Conservation (phyloP, 2,888 invertebrate species). For the Unio delphinus region DNA sequence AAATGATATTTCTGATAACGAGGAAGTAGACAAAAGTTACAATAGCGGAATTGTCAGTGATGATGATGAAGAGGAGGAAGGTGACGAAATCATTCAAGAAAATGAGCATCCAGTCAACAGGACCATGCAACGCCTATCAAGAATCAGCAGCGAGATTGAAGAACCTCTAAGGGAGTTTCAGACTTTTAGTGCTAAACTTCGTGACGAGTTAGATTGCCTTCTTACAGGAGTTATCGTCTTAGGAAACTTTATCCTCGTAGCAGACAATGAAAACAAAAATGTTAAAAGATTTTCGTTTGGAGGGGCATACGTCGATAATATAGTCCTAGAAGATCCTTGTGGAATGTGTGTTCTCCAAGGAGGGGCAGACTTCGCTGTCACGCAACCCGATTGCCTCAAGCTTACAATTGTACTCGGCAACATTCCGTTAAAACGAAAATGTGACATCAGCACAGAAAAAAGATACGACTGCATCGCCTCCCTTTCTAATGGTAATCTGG, state of each 20-base stretch:
- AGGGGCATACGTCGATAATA: conserved; percentile 24
- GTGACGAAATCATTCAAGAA: no score
- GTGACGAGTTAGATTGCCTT: conserved; percentile 32
- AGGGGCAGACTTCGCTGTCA: conserved; percentile 32
- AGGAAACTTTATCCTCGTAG: conserved; percentile 23
- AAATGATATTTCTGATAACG: no score
- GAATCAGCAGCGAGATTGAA: no score
- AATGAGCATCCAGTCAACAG: no score
- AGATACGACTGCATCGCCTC: conserved; percentile 38
- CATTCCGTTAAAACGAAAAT: conserved; percentile 25
- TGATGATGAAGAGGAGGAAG: no score
- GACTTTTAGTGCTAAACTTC: conserved; percentile 21
- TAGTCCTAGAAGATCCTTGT: conserved; percentile 38
- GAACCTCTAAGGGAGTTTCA: no score
- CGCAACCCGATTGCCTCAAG: conserved; percentile 33
- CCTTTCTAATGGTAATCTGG: conserved; percentile 31
- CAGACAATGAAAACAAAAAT: conserved; percentile 42
- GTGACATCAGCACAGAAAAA: conserved; percentile 29
- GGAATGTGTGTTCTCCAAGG: conserved; percentile 28
- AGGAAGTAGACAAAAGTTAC: no score
- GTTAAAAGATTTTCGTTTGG: conserved; percentile 33
- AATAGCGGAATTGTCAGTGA: no score
- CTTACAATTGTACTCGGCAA: conserved; percentile 37
- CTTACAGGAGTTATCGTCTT: conserved; percentile 32
- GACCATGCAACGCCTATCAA: no score